Evolutionary conservation across 2,888 invertebrate species (phyloP).

Genomic region (Odontothrips loti): DNA sequence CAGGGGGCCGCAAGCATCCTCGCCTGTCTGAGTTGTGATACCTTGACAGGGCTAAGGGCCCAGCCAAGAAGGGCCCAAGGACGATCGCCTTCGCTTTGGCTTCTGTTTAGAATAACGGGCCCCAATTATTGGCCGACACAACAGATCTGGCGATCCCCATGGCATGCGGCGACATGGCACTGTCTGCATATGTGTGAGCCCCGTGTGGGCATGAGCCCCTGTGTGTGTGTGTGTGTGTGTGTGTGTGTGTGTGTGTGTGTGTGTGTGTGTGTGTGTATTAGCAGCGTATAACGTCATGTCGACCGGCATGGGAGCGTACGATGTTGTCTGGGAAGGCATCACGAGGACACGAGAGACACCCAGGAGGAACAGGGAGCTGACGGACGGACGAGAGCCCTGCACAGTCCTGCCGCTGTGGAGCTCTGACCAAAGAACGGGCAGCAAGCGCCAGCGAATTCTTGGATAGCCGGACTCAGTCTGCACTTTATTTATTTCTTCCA

Average conservation of each 20-base stretch:
- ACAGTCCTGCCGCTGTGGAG: neutral
- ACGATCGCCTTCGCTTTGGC: neutral
- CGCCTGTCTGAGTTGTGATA: neutral
- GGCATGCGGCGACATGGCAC: constrained; percentile 7
- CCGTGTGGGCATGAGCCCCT: neutral
- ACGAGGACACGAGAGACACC: too few relatives aligned
- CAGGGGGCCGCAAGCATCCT: too few relatives aligned
- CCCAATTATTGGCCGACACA: neutral
- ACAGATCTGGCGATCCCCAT: constrained; percentile 1
- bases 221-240: neutral
- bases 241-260: constrained; percentile 15
- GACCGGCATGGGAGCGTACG: neutral
- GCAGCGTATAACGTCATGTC: constrained; percentile 20
- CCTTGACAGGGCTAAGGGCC: neutral
- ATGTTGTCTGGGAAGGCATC: neutral
- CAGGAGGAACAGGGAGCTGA: too few relatives aligned
- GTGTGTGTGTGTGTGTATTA: constrained; percentile 1
- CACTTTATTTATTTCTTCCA: too few relatives aligned
- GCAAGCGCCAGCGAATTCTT: too few relatives aligned
- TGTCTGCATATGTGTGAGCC: constrained; percentile 19
- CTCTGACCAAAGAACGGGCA: too few relatives aligned
- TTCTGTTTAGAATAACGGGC: constrained; percentile 20
- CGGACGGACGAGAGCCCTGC: neutral
- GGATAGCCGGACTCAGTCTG: too few relatives aligned
- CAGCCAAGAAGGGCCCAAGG: neutral